These are phyloP conservation scores for Lutraria lutraria DNA, from an alignment of 2,888 invertebrate species.

Conservation along the genomic window DNA sequence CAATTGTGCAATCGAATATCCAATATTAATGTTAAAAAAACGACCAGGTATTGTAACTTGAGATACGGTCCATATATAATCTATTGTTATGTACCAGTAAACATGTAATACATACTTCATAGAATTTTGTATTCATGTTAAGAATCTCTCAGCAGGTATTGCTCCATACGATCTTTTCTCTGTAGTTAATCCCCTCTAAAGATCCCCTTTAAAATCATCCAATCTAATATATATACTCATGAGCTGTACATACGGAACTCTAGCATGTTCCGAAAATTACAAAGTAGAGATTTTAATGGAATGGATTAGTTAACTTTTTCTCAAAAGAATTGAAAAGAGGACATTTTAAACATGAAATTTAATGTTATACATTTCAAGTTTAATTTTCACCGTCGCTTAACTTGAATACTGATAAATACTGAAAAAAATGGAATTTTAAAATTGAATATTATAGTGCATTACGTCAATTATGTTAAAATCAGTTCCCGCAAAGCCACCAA, in stretches of 20 bases:
- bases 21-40: neutral
- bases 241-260: neutral
- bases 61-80: neutral
- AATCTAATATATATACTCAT: neutral
- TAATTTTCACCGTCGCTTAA: neutral
- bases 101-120: neutral
- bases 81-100: neutral
- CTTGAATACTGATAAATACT: no score
- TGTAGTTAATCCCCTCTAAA: neutral
- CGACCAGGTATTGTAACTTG: neutral
- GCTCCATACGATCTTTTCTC: neutral
- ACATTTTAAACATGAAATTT: neutral
- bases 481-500: neutral
- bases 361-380: neutral
- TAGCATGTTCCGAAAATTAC: no score
- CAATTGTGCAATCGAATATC: constrained; percentile 37
- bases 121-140: neutral
- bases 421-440: no score
- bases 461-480: neutral
- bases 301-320: neutral
- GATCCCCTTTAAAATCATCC: neutral
- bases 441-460: no score
- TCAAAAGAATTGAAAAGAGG: neutral
- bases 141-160: neutral
- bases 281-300: no score